A percentile compares a stretch with the other conserved stretches of the same genome.
phyloP scores from a whole-genome alignment of 2,113 vertebrate genomes.

The Prunella fulvescens region DNA sequence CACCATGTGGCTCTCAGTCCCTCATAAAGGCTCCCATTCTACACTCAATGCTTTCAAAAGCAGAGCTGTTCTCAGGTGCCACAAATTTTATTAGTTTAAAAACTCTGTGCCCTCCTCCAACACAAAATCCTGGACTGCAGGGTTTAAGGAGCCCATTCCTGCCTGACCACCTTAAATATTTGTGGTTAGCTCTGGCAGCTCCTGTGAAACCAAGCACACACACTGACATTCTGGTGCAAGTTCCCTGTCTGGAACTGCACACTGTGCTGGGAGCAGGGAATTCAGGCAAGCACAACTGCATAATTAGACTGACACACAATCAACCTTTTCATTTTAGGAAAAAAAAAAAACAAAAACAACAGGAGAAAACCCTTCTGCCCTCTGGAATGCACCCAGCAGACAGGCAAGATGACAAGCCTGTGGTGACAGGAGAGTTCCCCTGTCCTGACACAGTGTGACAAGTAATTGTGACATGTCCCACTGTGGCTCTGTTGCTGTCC shows the following conservation, averaged over 20 bases:
- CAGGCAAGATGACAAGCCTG: background rate
- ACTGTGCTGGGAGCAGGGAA: conserved; percentile 70
- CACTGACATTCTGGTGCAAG: conserved; percentile 65
- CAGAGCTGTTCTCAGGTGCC: conserved; percentile 59
- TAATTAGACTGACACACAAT: conserved; percentile 71
- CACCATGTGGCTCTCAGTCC: background rate
- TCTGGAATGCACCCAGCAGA: background rate
- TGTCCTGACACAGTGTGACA: background rate
- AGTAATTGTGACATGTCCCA: background rate
- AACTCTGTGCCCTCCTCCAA: conserved; percentile 23
- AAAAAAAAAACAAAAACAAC: background rate
- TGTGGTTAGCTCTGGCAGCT: conserved; percentile 86
- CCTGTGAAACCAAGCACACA: conserved; percentile 74
- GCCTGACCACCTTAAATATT: conserved; percentile 87
- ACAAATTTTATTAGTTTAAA: conserved; percentile 51
- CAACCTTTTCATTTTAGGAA: conserved; percentile 73
- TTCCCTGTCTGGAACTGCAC: conserved; percentile 71
- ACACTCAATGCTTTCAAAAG: conserved; percentile 15
- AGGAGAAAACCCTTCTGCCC: background rate
- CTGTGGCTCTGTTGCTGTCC: background rate
- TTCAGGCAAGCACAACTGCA: conserved; percentile 56
- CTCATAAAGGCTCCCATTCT: conserved; percentile 57
- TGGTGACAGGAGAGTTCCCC: background rate
- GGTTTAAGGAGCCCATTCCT: conserved; percentile 76
- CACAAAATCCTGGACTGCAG: conserved; percentile 37